Percentiles rank a stretch among this genome's conserved stretches.
Conservation (phyloP, 2,113 vertebrate genomes). For the Gymnocephalus cernua region DNA sequence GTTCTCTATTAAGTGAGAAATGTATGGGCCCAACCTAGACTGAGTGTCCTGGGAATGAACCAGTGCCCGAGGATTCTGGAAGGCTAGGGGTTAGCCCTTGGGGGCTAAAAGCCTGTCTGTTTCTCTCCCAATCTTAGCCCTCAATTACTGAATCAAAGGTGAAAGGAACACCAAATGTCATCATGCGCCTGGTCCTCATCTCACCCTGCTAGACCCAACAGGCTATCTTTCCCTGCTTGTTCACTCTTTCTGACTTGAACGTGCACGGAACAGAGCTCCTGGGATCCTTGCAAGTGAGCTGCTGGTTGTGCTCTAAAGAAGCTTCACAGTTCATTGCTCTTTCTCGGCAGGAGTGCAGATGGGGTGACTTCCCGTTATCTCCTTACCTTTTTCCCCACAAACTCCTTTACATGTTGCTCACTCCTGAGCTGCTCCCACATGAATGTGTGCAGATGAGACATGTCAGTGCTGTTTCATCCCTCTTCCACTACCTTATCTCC, state of each 20-base stretch:
- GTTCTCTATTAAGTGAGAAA: slow-evolving; percentile 65
- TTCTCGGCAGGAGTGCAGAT: slow-evolving; percentile 51
- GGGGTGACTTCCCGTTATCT: slow-evolving; percentile 43
- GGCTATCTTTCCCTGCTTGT: slow-evolving; percentile 46
- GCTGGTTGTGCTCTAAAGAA: slow-evolving; percentile 65
- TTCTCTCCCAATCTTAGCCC: slow-evolving; percentile 63
- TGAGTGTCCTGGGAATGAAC: slow-evolving; percentile 40
- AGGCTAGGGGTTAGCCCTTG: slow-evolving; percentile 41
- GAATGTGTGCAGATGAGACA: slow-evolving; percentile 54
- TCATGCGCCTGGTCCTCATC: slow-evolving; percentile 63
- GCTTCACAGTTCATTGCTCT: slow-evolving; percentile 75
- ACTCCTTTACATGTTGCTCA: slow-evolving; percentile 36
- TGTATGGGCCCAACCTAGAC: slow-evolving; percentile 32
- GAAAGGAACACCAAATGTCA: slow-evolving; percentile 67
- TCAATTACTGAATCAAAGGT: slow-evolving; percentile 76
- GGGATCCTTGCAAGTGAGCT: slow-evolving; percentile 62
- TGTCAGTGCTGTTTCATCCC: slow-evolving; percentile 43
- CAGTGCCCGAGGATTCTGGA: slow-evolving; percentile 20
- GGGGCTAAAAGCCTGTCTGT: slow-evolving; percentile 58
- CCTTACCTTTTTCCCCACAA: slow-evolving; percentile 23
- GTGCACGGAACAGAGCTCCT: slow-evolving; percentile 55
- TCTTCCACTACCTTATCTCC: slow-evolving; percentile 40
- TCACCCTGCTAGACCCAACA: slow-evolving; percentile 46
- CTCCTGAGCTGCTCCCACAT: slow-evolving; percentile 42
- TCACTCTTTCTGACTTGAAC: slow-evolving; percentile 53